Evolutionary conservation across 2,888 invertebrate species (phyloP), one percentile per base, ranked within the genome.

Genomic region (Drosophila incognita): DNA sequence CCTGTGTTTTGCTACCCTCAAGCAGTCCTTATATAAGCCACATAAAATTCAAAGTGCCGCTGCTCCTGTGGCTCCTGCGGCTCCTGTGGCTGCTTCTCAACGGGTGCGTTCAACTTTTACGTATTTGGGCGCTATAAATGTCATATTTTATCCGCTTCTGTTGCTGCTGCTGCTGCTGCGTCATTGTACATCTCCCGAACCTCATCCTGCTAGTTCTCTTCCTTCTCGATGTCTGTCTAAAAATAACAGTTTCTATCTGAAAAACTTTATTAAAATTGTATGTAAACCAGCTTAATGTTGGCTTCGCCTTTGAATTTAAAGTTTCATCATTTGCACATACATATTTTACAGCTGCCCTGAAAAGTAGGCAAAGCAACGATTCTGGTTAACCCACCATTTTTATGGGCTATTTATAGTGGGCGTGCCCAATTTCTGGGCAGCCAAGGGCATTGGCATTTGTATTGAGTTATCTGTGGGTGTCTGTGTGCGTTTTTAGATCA

Each of bases 261-360:
- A 79, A 81, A 84, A 90, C 77, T 90, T 90, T 90, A 85, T 90
- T 85, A 88, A 85, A 90, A 90, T 90, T 85, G 58, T 90, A 85
- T 90, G 60, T 85, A 83, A 80, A 80, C 74, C 83, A 77, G 80
- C 69, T 68, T 90, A 63, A 63, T 68, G 42, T 49, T 35, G 57
- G 66, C 54, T 27, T 62, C 33, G 59, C 53, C 63, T 70, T 73
- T 65, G 58, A 66, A 73, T 67, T 85, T 85, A 80, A 86, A 90
- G 80, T 88, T 85, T 82, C 72, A 53, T 35, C 66, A 49, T 67
- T 58, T 57, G 51, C 35, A n/a, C 29, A 57, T 40, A 54, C 54
- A 60, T 60, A 46, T 80, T 83, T 83, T 70, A 68, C 61, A 35
- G 63, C 77, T 58, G 59, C 78, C 56, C 77, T 24, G 58, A 61